Conservation (phyloP, 1,140 invertebrate species). For the Drusus annulatus region DNA sequence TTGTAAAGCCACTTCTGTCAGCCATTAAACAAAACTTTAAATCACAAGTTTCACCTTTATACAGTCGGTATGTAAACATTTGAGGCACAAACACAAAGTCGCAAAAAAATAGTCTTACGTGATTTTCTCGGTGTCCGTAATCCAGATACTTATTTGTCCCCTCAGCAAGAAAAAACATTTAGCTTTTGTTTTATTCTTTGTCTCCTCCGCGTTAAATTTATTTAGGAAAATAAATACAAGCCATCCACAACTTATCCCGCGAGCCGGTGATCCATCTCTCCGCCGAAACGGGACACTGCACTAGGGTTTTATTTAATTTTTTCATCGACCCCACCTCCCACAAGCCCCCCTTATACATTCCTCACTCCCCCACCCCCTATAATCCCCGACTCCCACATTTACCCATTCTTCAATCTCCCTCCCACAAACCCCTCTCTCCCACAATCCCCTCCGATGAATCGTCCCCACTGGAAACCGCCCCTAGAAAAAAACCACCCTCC, state of each 20-base stretch:
- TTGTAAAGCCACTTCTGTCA: too few relatives aligned
- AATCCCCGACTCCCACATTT: background rate
- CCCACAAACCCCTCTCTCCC: background rate
- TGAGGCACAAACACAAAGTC: too few relatives aligned
- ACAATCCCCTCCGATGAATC: background rate
- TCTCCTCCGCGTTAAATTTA: background rate
- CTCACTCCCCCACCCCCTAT: background rate
- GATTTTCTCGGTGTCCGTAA: background rate
- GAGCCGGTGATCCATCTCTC: slow-evolving; percentile 16
- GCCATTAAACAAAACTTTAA: too few relatives aligned
- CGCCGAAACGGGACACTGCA: slow-evolving; percentile 29
- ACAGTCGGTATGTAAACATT: too few relatives aligned
- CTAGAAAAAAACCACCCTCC: background rate
- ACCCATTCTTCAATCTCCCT: too few relatives aligned
- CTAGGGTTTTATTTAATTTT: slow-evolving; percentile 32
- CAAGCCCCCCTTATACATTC: background rate
- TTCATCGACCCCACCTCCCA: background rate
- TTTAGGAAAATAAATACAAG: background rate
- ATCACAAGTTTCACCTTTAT: too few relatives aligned
- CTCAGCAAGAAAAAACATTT: background rate
- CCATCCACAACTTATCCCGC: background rate
- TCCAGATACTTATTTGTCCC: background rate
- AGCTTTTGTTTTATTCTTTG: background rate
- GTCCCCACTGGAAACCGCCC: too few relatives aligned
- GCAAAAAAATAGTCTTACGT: too few relatives aligned